Evolutionary conservation across 2,888 invertebrate genomes (phyloP).

Genomic region (Nemotelus pantherinus): DNA sequence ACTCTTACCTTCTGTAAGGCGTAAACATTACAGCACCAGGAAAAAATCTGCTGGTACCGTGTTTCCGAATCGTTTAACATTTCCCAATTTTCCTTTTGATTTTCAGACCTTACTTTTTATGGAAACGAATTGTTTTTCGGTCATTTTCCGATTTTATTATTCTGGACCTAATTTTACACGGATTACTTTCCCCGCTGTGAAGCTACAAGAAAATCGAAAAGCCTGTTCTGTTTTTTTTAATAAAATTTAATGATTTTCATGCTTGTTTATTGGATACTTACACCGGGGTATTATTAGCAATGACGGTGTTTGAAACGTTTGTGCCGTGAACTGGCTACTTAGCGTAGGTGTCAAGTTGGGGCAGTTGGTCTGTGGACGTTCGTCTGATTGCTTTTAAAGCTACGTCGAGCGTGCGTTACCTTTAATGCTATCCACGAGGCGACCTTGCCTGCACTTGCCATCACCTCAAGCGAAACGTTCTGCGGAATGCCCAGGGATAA

Average conservation of each 20-base stretch:
- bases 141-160: slow-evolving; percentile 44
- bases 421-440: slow-evolving; percentile 4
- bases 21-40: not conserved
- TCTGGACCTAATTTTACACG: slow-evolving; percentile 20
- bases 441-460: not conserved
- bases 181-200: not conserved
- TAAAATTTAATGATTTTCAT: slow-evolving; percentile 45
- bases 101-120: slow-evolving; percentile 34
- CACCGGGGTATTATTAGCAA: slow-evolving; percentile 31
- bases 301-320: not conserved
- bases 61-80: slow-evolving; percentile 43
- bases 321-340: no score
- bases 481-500: slow-evolving; percentile 28
- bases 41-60: slow-evolving; percentile 5
- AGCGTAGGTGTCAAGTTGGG: not conserved
- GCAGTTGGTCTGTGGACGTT: not conserved
- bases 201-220: not conserved
- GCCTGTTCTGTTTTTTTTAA: slow-evolving; percentile 35
- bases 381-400: slow-evolving; percentile 8
- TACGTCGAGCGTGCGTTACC: not conserved
- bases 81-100: slow-evolving; percentile 36
- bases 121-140: slow-evolving; percentile 38
- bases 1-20: not conserved
- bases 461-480: slow-evolving; percentile 15
- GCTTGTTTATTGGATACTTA: slow-evolving; percentile 39